These are phyloP conservation scores for Andrena cerasifolii DNA, from an alignment of 1,140 invertebrate species.

Conservation along the genomic window DNA sequence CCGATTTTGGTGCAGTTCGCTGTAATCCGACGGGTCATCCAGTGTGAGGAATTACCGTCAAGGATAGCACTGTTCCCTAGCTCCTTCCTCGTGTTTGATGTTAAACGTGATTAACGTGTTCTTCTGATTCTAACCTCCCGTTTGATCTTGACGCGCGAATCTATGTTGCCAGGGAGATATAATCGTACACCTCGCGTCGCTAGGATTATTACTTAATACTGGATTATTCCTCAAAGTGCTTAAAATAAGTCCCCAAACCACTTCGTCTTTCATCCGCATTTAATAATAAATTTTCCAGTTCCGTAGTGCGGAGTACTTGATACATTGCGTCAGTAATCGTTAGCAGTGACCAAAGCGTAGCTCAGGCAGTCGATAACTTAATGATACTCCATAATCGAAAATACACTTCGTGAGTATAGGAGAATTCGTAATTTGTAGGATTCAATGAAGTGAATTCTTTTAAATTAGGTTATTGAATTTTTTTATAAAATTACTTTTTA, in stretches of 20 bases:
- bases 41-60: slow-evolving; percentile 43
- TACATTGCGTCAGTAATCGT: not conserved
- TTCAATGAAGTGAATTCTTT: too few relatives aligned
- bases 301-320: too few relatives aligned
- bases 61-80: slow-evolving; percentile 34
- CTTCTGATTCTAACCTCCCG: slow-evolving; percentile 37
- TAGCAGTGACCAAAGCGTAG: too few relatives aligned
- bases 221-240: slow-evolving; percentile 15
- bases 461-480: too few relatives aligned
- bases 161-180: slow-evolving; percentile 1
- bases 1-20: slow-evolving; percentile 36
- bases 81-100: slow-evolving; percentile 38
- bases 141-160: slow-evolving; percentile 52
- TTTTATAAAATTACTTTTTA: too few relatives aligned
- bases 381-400: too few relatives aligned
- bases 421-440: too few relatives aligned
- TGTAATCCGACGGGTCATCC: slow-evolving; percentile 49
- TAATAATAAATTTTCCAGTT: too few relatives aligned
- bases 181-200: slow-evolving; percentile 9
- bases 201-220: not conserved
- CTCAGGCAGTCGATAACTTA: too few relatives aligned
- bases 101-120: slow-evolving; percentile 44
- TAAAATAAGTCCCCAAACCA: not conserved
- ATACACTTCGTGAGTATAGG: too few relatives aligned
- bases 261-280: not conserved